These are phyloP conservation scores for Xyrauchen texanus DNA, from an alignment of 2,113 vertebrate genomes.

Conservation along the genomic window DNA sequence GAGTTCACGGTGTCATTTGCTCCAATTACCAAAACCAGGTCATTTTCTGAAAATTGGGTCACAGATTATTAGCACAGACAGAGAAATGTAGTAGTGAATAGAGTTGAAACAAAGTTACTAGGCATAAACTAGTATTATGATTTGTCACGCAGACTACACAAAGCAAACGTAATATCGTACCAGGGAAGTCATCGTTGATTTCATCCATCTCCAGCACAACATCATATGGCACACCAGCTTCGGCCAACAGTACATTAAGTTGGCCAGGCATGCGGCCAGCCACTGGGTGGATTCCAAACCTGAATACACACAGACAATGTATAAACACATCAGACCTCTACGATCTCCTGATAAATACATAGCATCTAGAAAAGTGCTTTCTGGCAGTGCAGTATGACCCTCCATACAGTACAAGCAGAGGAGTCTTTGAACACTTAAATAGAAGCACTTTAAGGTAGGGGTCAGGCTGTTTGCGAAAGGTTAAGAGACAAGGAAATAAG, in stretches of 20 bases:
- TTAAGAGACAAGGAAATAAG: slow-evolving; percentile 45
- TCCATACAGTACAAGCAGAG: background rate
- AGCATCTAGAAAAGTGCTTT: background rate
- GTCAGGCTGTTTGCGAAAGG: slow-evolving; percentile 22
- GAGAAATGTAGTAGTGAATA: too few species aligned
- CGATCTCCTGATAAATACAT: slow-evolving; percentile 2
- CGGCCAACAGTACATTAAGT: slow-evolving; percentile 92
- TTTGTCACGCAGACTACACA: too few species aligned
- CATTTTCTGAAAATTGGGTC: slow-evolving; percentile 79
- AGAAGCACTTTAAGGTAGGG: background rate
- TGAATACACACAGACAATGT: slow-evolving; percentile 59
- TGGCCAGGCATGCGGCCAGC: slow-evolving; percentile 97
- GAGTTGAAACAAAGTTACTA: too few species aligned
- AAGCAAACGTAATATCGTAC: slow-evolving; percentile 62
- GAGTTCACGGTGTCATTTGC: slow-evolving; percentile 98
- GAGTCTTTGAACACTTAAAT: background rate
- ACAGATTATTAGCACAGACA: too few species aligned
- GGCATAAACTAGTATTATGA: too few species aligned
- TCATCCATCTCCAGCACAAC: slow-evolving; percentile 99
- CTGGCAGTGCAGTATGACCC: background rate
- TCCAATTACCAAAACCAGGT: slow-evolving; percentile 94
- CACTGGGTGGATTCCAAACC: slow-evolving; percentile 97
- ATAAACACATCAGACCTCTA: slow-evolving; percentile 27
- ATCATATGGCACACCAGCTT: slow-evolving; percentile 96
- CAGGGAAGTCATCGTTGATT: slow-evolving; percentile 93